These are phyloP conservation scores for Aplochiton taeniatus DNA, from an alignment of 2,797 vertebrate species.

Conservation along the genomic window DNA sequence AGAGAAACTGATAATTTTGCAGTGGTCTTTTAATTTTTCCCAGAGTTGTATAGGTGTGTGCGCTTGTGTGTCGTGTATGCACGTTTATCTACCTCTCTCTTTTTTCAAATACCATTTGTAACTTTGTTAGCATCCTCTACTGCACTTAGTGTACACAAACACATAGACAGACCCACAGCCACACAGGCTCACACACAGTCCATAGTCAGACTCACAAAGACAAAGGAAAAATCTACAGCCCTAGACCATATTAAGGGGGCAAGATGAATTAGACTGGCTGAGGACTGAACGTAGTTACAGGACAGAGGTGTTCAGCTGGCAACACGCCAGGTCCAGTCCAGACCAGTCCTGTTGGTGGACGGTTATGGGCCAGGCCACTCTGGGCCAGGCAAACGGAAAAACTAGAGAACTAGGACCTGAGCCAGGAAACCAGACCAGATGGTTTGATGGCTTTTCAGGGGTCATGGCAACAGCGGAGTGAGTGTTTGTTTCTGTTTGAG, in stretches of 20 bases:
- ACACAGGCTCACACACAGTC: too few species aligned
- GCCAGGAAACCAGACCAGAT: slow-evolving; percentile 45
- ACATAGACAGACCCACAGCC: neutral
- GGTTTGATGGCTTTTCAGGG: slow-evolving; percentile 54
- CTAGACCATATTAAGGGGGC: slow-evolving; percentile 16
- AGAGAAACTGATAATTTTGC: too few species aligned
- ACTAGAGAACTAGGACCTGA: slow-evolving; percentile 50
- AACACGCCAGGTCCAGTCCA: slow-evolving; percentile 16
- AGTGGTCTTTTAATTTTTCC: too few species aligned
- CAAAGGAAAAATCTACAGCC: neutral
- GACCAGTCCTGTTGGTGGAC: slow-evolving; percentile 7
- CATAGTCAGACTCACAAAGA: too few species aligned
- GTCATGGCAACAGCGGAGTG: neutral
- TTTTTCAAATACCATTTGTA: too few species aligned
- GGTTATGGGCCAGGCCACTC: slow-evolving; percentile 26
- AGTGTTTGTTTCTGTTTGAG: neutral
- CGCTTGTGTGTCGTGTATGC: too few species aligned
- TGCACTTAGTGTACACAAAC: slow-evolving; percentile 5
- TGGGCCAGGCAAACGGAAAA: slow-evolving; percentile 46
- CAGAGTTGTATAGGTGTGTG: too few species aligned
- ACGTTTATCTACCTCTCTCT: too few species aligned
- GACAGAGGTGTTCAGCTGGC: slow-evolving; percentile 43
- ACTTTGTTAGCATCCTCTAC: too few species aligned
- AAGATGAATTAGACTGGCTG: slow-evolving; percentile 30
- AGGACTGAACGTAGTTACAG: slow-evolving; percentile 42